Percentiles rank a stretch among this genome's conserved stretches.
Evolutionary conservation across 2,113 vertebrate genomes (phyloP).

Genomic region (Coptodon bakossiorum): DNA sequence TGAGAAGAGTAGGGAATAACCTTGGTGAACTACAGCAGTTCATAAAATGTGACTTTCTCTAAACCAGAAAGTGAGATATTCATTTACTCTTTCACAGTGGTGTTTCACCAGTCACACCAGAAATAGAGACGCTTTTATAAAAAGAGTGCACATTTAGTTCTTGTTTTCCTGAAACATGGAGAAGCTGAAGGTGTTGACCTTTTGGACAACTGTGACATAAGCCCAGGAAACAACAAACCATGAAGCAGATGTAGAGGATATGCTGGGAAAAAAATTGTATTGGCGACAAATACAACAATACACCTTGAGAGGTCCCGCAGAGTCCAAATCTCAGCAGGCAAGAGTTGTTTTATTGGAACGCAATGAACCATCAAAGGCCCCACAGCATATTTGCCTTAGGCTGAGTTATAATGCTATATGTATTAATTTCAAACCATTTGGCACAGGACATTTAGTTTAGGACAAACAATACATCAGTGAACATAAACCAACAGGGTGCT

Average conservation of each 20-base stretch:
- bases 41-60: not conserved
- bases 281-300: not conserved
- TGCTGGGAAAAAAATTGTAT: not conserved
- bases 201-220: not conserved
- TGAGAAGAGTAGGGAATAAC: not conserved
- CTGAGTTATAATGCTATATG: not conserved
- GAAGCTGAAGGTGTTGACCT: not conserved
- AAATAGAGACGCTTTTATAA: not conserved
- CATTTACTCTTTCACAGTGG: not conserved
- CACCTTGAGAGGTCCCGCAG: not conserved
- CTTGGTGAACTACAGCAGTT: not conserved
- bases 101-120: not conserved
- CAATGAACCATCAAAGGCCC: not conserved
- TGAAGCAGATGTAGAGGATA: not conserved
- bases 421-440: not conserved
- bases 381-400: not conserved
- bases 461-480: not conserved
- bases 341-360: not conserved
- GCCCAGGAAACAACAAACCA: not conserved
- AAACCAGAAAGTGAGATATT: not conserved
- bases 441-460: not conserved
- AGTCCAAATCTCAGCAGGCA: not conserved
- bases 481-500: not conserved
- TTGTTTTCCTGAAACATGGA: not conserved
- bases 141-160: not conserved